These are phyloP conservation scores for Bucco capensis DNA, from an alignment of 2,113 vertebrate genomes.

Conservation along the genomic window DNA sequence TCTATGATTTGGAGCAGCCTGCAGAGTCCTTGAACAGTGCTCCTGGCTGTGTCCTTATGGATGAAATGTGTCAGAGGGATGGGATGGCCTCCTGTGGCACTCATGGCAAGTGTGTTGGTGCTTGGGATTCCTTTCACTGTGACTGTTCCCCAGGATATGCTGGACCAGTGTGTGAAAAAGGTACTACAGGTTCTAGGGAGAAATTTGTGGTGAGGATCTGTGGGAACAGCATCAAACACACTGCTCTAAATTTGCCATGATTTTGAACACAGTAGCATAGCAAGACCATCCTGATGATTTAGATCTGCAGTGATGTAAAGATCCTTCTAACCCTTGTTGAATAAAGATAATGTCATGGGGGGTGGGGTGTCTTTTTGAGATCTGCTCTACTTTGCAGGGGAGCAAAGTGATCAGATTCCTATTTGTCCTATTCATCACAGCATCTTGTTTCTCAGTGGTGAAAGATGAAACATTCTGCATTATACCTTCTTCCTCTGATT, in stretches of 20 bases:
- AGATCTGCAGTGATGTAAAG: not conserved
- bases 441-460: not conserved
- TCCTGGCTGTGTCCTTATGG: slow-evolving; percentile 78
- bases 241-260: not conserved
- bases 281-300: not conserved
- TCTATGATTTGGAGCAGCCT: slow-evolving; percentile 82
- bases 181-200: slow-evolving; percentile 50
- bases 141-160: slow-evolving; percentile 81
- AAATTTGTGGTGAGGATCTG: not conserved
- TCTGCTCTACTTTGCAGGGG: not conserved
- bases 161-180: slow-evolving; percentile 81
- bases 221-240: not conserved
- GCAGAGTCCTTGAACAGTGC: slow-evolving; percentile 80
- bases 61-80: slow-evolving; percentile 76
- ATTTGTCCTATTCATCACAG: not conserved
- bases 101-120: slow-evolving; percentile 79
- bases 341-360: not conserved
- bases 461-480: not conserved
- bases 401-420: not conserved
- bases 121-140: slow-evolving; percentile 85
- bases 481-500: not conserved
- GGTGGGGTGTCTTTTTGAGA: not conserved
- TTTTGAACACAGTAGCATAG: not conserved
- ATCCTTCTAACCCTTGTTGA: not conserved
- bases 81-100: slow-evolving; percentile 78